Evolutionary conservation across 2,888 invertebrate genomes (phyloP), one percentile per base, ranked within the genome.

Genomic region (Cantharis lateralis): DNA sequence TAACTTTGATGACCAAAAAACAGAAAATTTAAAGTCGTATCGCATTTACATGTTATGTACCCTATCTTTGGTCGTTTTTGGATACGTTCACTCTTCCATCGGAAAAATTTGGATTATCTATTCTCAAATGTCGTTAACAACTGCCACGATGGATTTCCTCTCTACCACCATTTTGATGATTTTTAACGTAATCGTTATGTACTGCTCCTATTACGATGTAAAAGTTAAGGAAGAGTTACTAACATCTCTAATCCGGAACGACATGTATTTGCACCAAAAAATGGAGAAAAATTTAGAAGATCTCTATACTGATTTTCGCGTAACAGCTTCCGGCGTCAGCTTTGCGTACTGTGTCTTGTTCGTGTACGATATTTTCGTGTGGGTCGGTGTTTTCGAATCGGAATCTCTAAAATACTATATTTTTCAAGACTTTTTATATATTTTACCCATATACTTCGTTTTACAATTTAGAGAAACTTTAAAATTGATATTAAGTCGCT

Each of bases 181-280:
- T 5, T 75, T 78, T 28, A 78, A 75, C 70, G 7, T 62, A 68
- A 26, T 64, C 10, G 70, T 78, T 13, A 64, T 69, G 15, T 68
- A 9, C 13, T 66, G 13, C 28, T 75, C 78, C 10, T 32, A 66
- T 62, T 66, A 64, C 4, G 32, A 32, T 13, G 15, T n/a, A 3
- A 62, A 75, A 72, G 7, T 10, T 0, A 72, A 13, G 11, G 68
- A 75, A 10, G 26, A 48, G n/a, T 15, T 75, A 13, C 32, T 78
- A 24, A 72, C 63, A n/a, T 75, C 70, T 1, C 15, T 78, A 10
- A 28, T 78, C 11, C 70, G 70, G 62, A 78, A 75, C 72, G 78
- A 78, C 28, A 72, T 75, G 72, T 75, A 69, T 28, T 18, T 78
- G n/a, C 72, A 78, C 16, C 66, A 48, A 11, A 78, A 78, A 68